These are phyloP conservation scores for Corythornis vintsioides DNA, from an alignment of 2,113 vertebrate genomes.

Conservation along the genomic window DNA sequence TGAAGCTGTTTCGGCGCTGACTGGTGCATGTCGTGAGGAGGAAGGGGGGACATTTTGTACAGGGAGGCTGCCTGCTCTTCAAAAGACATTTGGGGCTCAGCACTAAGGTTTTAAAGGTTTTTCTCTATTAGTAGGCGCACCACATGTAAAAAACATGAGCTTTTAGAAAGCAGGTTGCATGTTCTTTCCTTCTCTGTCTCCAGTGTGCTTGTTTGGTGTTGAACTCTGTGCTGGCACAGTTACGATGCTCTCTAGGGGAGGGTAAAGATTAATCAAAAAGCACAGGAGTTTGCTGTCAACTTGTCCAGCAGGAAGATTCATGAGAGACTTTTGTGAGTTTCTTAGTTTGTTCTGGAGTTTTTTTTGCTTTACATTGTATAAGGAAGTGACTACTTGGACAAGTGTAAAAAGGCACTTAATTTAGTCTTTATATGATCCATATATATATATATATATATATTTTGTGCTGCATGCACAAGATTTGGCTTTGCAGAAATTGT, in stretches of 20 bases:
- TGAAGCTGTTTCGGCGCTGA: background rate
- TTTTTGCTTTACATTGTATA: accelerated
- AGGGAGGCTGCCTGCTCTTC: background rate
- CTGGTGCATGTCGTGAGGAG: accelerated
- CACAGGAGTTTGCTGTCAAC: background rate
- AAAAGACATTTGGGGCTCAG: background rate
- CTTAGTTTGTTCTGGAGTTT: background rate
- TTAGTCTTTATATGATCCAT: accelerated
- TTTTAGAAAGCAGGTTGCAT: background rate
- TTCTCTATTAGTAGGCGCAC: background rate
- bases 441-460: no score
- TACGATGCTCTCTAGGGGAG: background rate
- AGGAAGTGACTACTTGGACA: background rate
- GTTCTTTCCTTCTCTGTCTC: background rate
- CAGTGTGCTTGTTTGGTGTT: background rate
- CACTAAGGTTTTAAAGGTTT: background rate
- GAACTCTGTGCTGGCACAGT: background rate
- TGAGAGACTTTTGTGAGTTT: background rate
- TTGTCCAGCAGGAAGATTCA: background rate
- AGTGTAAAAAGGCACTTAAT: background rate
- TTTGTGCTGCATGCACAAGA: accelerated
- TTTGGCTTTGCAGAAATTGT: background rate
- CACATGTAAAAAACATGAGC: accelerated
- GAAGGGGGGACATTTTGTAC: slow-evolving; percentile 28
- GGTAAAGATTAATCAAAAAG: background rate